A percentile compares a stretch with the other conserved stretches of the same genome.
Evolutionary conservation across 2,888 invertebrate genomes (phyloP).

Genomic region (Sphaeridia pumilis): DNA sequence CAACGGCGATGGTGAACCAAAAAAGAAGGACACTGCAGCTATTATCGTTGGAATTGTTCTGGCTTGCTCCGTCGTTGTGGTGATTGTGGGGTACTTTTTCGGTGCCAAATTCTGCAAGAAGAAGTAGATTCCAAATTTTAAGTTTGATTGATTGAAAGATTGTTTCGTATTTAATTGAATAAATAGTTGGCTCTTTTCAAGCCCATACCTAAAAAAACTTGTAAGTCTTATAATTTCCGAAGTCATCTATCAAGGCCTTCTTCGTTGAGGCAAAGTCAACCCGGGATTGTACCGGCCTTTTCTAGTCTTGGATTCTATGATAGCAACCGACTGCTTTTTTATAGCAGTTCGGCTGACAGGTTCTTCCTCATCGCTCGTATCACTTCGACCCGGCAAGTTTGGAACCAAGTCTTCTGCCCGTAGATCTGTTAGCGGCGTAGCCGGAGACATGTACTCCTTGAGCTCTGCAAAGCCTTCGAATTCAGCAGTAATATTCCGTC

Average conservation of each 20-base stretch:
- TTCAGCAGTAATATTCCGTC: conserved; percentile 11
- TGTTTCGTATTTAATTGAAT: background rate
- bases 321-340: conserved; percentile 32
- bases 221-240: background rate
- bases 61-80: conserved; percentile 8
- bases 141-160: background rate
- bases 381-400: conserved; percentile 14
- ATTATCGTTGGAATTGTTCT: conserved; percentile 14
- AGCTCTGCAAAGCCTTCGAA: conserved; percentile 9
- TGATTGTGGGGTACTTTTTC: conserved; percentile 10
- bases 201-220: background rate
- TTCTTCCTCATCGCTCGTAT: conserved; percentile 35
- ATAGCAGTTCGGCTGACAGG: conserved; percentile 29
- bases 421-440: background rate
- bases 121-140: background rate
- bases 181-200: background rate
- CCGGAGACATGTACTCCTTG: background rate
- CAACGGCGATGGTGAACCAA: background rate
- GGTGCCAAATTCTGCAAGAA: background rate
- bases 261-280: conserved; percentile 16
- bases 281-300: conserved; percentile 32
- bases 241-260: background rate
- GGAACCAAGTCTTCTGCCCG: conserved; percentile 9
- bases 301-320: conserved; percentile 33
- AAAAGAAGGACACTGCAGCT: conserved; percentile 6